Evolutionary conservation across 2,797 vertebrate genomes (phyloP), one percentile per base, ranked within the genome.

Genomic region (Sebastes vulpes): DNA sequence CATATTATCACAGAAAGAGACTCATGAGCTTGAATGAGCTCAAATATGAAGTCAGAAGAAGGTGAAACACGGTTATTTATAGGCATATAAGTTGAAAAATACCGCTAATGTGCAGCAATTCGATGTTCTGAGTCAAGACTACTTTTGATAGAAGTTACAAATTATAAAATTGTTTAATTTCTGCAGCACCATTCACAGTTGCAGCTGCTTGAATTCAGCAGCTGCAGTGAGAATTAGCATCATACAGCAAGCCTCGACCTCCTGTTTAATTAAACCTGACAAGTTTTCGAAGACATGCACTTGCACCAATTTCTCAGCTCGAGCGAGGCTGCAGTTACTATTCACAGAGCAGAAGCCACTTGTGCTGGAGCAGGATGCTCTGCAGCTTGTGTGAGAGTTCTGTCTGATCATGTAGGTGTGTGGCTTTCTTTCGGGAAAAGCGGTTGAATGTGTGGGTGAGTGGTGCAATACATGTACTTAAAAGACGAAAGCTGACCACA

Each of bases 401-500:
- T 82, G 86, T 92, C 86, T 90, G 78, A 87, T 83, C 52, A 77
- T 89, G 91, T 91, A 85, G 82, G 88, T 88, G 84, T 83, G 74
- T 32, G 86, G 70, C 79, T 91, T 82, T 83, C 82, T 77, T 86
- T 80, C 20, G 32, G 61, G 68, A 64, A 83, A 79, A 6, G 72
- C 38, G 21, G 65, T 59, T 63, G 67, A 91, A 69, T 46, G 83
- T 83, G 91, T 93, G 91, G 89, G 92, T 87, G 85, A 82, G 71
- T 74, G 81, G 71, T 89, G 84, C 79, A 91, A 83, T 75, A 59
- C 12, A 67, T 88, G 82, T 18, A 79, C 63, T 81, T 71, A 75
- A 86, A 58, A 81, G 61, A 69, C 8, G 35, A 75, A 81, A 25
- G 79, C 74, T 71, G 79, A 88, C 69, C 81, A 72, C 38, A 20